These are phyloP conservation scores for Eristalis arbustorum DNA, from an alignment of 2,888 invertebrate genomes.

Conservation along the genomic window DNA sequence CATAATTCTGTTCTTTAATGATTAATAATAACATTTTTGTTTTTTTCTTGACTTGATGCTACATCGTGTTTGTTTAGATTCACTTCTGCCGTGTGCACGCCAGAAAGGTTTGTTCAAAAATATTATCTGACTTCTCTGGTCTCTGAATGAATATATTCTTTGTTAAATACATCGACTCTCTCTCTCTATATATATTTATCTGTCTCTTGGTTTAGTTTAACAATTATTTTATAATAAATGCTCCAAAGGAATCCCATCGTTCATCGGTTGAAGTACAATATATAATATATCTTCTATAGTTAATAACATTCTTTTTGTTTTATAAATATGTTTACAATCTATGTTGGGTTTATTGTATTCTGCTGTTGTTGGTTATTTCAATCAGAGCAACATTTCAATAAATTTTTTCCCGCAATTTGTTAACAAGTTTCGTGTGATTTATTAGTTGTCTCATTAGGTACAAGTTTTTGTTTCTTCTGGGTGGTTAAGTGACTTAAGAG, in stretches of 20 bases:
- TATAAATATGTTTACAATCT: not conserved
- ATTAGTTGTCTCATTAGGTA: slow-evolving; percentile 31
- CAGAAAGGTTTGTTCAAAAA: not conserved
- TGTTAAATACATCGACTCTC: slow-evolving; percentile 29
- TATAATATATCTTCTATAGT: slow-evolving; percentile 9
- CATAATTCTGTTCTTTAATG: slow-evolving; percentile 39
- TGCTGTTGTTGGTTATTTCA: not conserved
- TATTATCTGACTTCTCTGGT: not conserved
- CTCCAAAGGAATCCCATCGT: not conserved
- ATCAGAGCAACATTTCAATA: not conserved
- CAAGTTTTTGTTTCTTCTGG: slow-evolving; percentile 20
- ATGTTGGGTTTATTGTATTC: not conserved
- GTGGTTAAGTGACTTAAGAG: slow-evolving; percentile 2
- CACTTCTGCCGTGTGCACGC: not conserved
- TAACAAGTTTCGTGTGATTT: not conserved
- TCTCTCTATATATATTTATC: slow-evolving; percentile 9
- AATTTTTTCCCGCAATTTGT: slow-evolving; percentile 30
- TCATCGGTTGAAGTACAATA: slow-evolving; percentile 7
- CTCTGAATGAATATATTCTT: not conserved
- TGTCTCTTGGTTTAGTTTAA: not conserved
- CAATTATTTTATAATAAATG: slow-evolving; percentile 23
- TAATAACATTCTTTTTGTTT: not conserved
- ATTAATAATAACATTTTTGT: slow-evolving; percentile 21
- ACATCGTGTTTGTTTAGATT: not conserved
- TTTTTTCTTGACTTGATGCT: not conserved